Conservation (phyloP, 2,113 vertebrate genomes). For the Perccottus glenii region DNA sequence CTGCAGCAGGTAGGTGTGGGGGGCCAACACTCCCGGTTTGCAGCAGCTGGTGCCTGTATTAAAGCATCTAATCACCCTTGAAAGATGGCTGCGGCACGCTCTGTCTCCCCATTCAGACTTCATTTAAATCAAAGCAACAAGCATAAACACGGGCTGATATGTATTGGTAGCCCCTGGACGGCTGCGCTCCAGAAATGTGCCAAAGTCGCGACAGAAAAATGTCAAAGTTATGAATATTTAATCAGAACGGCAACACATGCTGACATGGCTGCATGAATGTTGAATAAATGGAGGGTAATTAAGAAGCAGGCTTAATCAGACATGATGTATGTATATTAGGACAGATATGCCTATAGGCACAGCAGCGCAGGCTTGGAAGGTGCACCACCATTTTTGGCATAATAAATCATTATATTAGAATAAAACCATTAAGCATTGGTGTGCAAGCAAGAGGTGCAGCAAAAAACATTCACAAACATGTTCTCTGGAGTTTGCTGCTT, state of each 20-base stretch:
- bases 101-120: slow-evolving; percentile 48
- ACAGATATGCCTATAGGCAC: not conserved
- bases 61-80: slow-evolving; percentile 67
- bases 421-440: not conserved
- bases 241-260: slow-evolving; percentile 38
- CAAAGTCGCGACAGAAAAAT: slow-evolving; percentile 39
- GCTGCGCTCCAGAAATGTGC: slow-evolving; percentile 25
- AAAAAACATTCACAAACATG: not conserved
- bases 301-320: slow-evolving; percentile 26
- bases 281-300: slow-evolving; percentile 41
- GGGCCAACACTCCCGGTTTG: slow-evolving; percentile 21
- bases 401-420: slow-evolving; percentile 9
- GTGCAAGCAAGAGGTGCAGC: not conserved
- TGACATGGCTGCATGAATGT: slow-evolving; percentile 27
- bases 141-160: slow-evolving; percentile 45
- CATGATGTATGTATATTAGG: slow-evolving; percentile 10
- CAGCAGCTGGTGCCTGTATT: slow-evolving; percentile 70
- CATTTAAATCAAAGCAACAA: slow-evolving; percentile 59
- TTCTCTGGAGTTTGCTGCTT: not conserved
- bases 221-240: slow-evolving; percentile 56
- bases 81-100: slow-evolving; percentile 47
- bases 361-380: not conserved
- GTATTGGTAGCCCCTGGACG: slow-evolving; percentile 33
- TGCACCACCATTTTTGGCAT: not conserved
- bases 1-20: slow-evolving; percentile 13